These are phyloP conservation scores for Serripes groenlandicus DNA, from an alignment of 2,888 invertebrate genomes.

Conservation along the genomic window DNA sequence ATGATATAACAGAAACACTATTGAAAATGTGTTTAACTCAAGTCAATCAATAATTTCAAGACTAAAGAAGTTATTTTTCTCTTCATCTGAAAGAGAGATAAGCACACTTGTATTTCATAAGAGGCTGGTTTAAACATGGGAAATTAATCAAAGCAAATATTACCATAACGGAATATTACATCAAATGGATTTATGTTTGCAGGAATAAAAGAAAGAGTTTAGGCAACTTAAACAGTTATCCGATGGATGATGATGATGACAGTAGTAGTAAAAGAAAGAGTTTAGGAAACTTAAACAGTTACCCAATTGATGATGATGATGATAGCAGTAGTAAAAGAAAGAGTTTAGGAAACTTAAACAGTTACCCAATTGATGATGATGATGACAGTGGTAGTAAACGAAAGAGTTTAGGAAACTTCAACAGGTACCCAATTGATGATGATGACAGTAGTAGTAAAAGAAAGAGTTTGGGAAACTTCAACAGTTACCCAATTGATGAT, in stretches of 20 bases:
- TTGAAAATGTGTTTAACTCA: too few relatives aligned
- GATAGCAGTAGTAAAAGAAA: constrained; percentile 61
- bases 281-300: constrained; percentile 66
- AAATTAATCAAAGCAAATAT: too few relatives aligned
- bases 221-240: constrained; percentile 70
- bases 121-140: too few relatives aligned
- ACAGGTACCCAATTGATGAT: constrained; percentile 79
- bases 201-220: constrained; percentile 74
- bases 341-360: constrained; percentile 67
- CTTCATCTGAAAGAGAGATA: too few relatives aligned
- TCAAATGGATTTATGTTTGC: too few relatives aligned
- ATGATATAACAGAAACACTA: too few relatives aligned
- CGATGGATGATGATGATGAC: constrained; percentile 77
- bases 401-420: constrained; percentile 67
- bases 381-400: constrained; percentile 70
- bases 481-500: constrained; percentile 79
- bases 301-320: constrained; percentile 79
- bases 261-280: constrained; percentile 68
- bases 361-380: constrained; percentile 79
- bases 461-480: constrained; percentile 67
- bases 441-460: constrained; percentile 74
- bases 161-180: too few relatives aligned
- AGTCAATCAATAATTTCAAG: too few relatives aligned
- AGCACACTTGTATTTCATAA: too few relatives aligned
- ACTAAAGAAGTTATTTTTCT: too few relatives aligned